Base-by-base conservation (phyloP, 2,888 invertebrate genomes). In the Brachycybe producta region DNA sequence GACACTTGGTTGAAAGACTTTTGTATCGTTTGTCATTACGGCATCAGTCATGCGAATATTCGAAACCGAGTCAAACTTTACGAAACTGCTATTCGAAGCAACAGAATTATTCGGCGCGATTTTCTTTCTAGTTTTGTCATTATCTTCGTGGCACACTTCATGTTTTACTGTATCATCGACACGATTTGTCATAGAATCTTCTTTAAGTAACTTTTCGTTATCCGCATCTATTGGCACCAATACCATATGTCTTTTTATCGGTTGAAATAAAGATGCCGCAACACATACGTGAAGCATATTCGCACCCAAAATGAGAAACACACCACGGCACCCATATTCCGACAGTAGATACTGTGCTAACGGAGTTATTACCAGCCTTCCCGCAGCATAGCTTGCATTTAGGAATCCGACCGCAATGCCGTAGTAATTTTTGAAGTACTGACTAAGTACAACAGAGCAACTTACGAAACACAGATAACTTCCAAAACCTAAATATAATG, bases 211-310 rank as follows among this genome's bases (percentile, higher is more conserved):
- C n/a, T 34, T 19, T 30, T 45, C 35, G 4, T 45, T 3, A 3
- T 30, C 23, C 23, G 13, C 11, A 32, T 11, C 5, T 3, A 5
- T 40, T 2, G 49, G 49, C 4, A 49, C 24, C 17, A 49, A n/a
- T 17, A 40, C 28, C 2, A 21, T 5, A 23, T 51, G 51, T 45
- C 51, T 45, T 27, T 36, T 51, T 8, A 28, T 24, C n/a, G 76
- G 76, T 7, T 75, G 73, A 64, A 81, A 82, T 1, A 82, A 66
- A 0, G 78, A 75, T 0, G 81, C 82, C 1, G 80, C 76, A 3
- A 79, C 76, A 54, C 82, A 82, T 2, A 82, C 80, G 61, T 82
- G 81, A 0, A 82, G 68, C 80, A 82, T 81, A 13, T 82, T 80
- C 1, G 78, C 80, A 54, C 79, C 81, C 17, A 82, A 65, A 7